Base-by-base conservation (phyloP, 2,888 invertebrate genomes). In the Catocala sponsa region DNA sequence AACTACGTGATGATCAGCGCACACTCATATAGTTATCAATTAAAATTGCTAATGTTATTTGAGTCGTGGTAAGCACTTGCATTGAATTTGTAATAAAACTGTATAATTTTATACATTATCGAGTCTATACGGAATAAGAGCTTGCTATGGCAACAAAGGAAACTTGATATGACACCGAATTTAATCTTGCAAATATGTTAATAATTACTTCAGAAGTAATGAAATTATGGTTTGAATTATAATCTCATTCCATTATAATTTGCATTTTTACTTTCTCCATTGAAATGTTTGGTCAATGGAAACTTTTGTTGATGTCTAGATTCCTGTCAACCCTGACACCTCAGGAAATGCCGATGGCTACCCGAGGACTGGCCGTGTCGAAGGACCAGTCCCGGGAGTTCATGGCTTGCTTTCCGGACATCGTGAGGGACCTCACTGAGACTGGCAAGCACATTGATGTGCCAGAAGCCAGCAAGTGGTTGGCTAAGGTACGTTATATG, bases 311-410 rank as follows among this genome's bases (percentile, higher is more conserved):
- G 76, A 78, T 85, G 83, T 85, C 65, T 91, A 95, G 95, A 90
- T 95, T 90, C 88, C 91, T 96, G 84, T 96, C 96, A 53, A 96
- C 96, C 74, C 92, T 96, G 84, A 95, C 96, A 80, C 94, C 95
- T 68, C 95, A 96, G 85, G 94, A 95, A 83, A 91, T 95, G 86
- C 95, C 96, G 70, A 88, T 95, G 86, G 95, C 96, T 66, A 95
- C 96, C 70, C 95, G 95, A 70, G 95, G 95, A 82, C 95, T 96
- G 78, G 95, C 96, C 53, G 95, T 96, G 54, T 96, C 96, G 66
- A 97, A 97, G 92, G 98, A 98, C 91, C 98, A 98, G 91, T 96
- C 96, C 86, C 95, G 97, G 80, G 97, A 98, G 88, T 97, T 98
- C 92, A 97, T 98, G 97, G 97, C 97, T 55, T 94, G 97, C 71